Base-by-base conservation (phyloP, 1,140 invertebrate genomes). In the Ceratina australensis region DNA sequence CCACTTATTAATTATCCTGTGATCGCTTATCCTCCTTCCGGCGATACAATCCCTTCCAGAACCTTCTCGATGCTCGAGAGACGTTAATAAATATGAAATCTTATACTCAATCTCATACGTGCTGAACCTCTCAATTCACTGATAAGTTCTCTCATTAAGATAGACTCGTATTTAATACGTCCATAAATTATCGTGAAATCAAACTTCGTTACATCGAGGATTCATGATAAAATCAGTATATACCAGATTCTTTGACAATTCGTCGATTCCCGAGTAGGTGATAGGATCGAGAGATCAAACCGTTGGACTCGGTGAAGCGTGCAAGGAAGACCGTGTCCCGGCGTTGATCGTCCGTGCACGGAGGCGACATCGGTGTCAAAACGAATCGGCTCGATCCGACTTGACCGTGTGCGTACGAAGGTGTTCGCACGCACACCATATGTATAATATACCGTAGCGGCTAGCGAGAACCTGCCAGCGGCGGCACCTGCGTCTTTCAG, bases 351-450 rank as follows among this genome's bases (percentile, higher is more conserved):
- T n/a, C 52, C 22, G 0, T 33, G 20, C 50, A 42, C 33, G 33
- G 56, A 47, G 59, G 71, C 56, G 47, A 61, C 56, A 24, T 13
- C 56, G 66, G 20, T 63, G 57, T 71, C 74, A 63, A 76, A 76
- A 76, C 57, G 66, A 76, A 76, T 67, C 64, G 56, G 8, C n/a
- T 49, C 49, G 59, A 63, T 0, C 50, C 24, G 72, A 26, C 49
- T 65, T 20, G 50, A 74, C 47, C 20, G 49, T 10, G 3, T 20
- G 16, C 2, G n/a, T 18, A 54, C 33, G 22, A 1, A 33, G 42
- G 15, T 13, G 26, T 5, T 15, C 22, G 12, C 22, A 26, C 20
- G 24, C 5, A 49, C 5, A 42, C 33, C 5, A 42, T n/a, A n/a
- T n/a, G n/a, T n/a, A n/a, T 10, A 42, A 42, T 42, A 42, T 10